Evolutionary conservation across 2,113 vertebrate species (phyloP), one percentile per base, ranked within the genome.

Genomic region (Bathybates hornii): DNA sequence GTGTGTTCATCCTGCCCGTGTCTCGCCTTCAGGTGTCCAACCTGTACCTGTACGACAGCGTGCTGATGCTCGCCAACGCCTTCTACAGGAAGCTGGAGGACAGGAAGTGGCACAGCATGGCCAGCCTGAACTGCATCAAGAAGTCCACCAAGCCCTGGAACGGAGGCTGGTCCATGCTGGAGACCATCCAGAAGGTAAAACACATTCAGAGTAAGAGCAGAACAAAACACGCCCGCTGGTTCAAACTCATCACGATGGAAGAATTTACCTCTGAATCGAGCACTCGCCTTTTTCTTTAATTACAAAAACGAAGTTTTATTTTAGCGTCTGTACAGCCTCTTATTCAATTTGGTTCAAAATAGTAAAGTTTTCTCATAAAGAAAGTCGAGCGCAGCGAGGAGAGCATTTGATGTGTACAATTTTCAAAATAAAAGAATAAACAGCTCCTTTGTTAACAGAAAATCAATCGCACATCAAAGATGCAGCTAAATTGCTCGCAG

Each of bases 21-120:
- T 50, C 7, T 54, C 56, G 4, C 41, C n/a, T 83, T 52, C 96
- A 99, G 99, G 98, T 99, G 87, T 99, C 99, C 90, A 99, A 98
- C 95, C 97, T 99, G 82, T 99, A 99, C 96, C 97, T 99, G 89
- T 99, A 99, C 24, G 99, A 99, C 96, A 99, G 98, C 21, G 98
- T 99, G 87, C 96, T 99, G 93, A 98, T 99, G 98, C 93, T 99
- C 90, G 99, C 99, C 93, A 99, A 98, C 81, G 99, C 99, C 93
- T 99, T 99, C 96, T 98, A 99, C 95, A 96, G 98, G 96, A 99
- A 99, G 96, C 86, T 99, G 94, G 98, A 99, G 93, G 99, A 99
- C 97, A 97, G 99, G 83, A 99, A 99, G 92, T 99, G 99, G 99
- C 99, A 99, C 95, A 99, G 99, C 80, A 99, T 99, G 98, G 99